phyloP scores from a whole-genome alignment of 2,797 vertebrate genomes.

The Onychomys leucogaster region DNA sequence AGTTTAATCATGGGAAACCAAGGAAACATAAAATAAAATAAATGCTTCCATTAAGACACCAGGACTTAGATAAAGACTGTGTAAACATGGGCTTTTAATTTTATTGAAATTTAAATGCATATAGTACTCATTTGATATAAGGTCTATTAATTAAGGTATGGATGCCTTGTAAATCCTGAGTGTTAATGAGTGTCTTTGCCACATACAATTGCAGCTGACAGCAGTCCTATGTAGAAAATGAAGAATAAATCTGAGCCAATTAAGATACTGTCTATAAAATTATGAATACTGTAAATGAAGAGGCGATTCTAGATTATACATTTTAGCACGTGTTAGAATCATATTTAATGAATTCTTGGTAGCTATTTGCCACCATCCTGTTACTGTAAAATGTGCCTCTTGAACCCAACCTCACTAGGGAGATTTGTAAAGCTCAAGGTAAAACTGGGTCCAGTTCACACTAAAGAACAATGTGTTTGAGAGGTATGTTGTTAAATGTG shows the following conservation, averaged over 20 bases:
- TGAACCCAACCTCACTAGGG: background rate
- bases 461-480: background rate
- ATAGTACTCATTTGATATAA: slow-evolving; percentile 72
- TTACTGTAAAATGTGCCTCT: background rate
- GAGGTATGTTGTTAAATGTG: background rate
- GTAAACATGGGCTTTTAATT: slow-evolving; percentile 75
- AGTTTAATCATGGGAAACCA: slow-evolving; percentile 75
- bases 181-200: slow-evolving; percentile 46
- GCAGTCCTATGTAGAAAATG: slow-evolving; percentile 71
- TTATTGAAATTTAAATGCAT: slow-evolving; percentile 78
- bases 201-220: slow-evolving; percentile 64
- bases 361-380: background rate
- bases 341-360: slow-evolving; percentile 45
- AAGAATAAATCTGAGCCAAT: slow-evolving; percentile 79
- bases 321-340: slow-evolving; percentile 41
- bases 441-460: background rate
- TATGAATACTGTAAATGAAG: slow-evolving; percentile 73
- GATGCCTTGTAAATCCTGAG: slow-evolving; percentile 78
- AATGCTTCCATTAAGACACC: slow-evolving; percentile 63
- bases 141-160: slow-evolving; percentile 77
- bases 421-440: background rate
- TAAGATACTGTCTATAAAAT: slow-evolving; percentile 76
- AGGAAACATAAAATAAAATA: slow-evolving; percentile 81
- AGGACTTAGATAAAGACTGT: slow-evolving; percentile 73
- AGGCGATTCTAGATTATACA: slow-evolving; percentile 33